Evolutionary conservation across 2,888 invertebrate genomes (phyloP), one percentile per base, ranked within the genome.

Genomic region (Acronicta alni): DNA sequence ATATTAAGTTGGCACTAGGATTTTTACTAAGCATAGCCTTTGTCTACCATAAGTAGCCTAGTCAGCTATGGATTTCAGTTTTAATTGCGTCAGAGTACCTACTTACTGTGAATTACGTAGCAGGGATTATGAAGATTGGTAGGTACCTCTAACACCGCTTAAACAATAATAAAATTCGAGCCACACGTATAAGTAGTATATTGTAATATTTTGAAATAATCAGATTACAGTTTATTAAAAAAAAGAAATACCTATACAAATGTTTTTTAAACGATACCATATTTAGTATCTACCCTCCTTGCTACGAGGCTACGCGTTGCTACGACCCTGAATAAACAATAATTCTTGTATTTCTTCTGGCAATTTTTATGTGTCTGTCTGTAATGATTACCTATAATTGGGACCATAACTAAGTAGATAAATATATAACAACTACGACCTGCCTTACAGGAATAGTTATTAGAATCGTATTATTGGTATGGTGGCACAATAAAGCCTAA

Each of bases 401-500:
- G 0, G 3, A 12, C 12, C 26, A 9, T 26, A 23, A 9, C 26
- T 8, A 9, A 12, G 12, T 12, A 30, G 10, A 30, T 12, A 12
- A 26, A 26, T 26, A 30, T 12, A 30, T 3, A 30, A 30, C 30
- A 3, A 12, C 12, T 26, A 26, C 7, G 26, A 10, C 0, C 1
- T 3, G 30, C 3, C 30, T 30, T 35, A 35, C 6, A n/a, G 32
- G 4, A 32, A n/a, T 35, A n/a, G 14, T 12, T 32, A 32, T 14
- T 32, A 35, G 5, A 35, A 35, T n/a, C n/a, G 12, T 12, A 30
- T 23, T 5, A 23, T 10, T 7, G 26, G 7, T 7, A 30, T 4
- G 9, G 45, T 23, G 39, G n/a, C 30, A 37, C 14, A 49, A 14
- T 46, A 14, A 23, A n/a, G 10, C 45, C 35, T 48, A 37, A 30